Evolutionary conservation across 2,113 vertebrate genomes (phyloP).

Genomic region (Electrona antarctica): DNA sequence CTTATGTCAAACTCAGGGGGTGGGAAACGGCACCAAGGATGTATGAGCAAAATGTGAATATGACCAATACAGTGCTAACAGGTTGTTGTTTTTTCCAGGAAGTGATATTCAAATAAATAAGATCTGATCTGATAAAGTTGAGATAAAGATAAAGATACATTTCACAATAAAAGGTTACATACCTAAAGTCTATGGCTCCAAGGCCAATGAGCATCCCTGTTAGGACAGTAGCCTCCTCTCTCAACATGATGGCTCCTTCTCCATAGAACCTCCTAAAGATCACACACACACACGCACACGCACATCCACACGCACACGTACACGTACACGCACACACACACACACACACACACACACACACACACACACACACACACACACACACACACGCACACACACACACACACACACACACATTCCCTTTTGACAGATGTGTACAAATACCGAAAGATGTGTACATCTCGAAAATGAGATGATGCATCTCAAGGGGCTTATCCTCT

Average conservation of each 20-base stretch:
- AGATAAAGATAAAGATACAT: background rate
- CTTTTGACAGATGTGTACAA: no score
- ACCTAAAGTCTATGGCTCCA: slow-evolving; percentile 98
- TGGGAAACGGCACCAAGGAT: background rate
- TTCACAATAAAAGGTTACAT: slow-evolving; percentile 12
- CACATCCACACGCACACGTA: slow-evolving; percentile 11
- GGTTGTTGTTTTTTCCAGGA: background rate
- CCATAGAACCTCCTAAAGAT: slow-evolving; percentile 89
- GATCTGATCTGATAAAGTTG: background rate
- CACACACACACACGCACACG: background rate
- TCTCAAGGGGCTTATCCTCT: no score
- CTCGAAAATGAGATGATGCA: no score
- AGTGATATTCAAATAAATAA: no score
- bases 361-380: slow-evolving; percentile 6
- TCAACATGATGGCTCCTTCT: slow-evolving; percentile 93
- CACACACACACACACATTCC: no score
- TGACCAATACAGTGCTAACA: no score
- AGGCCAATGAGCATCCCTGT: slow-evolving; percentile 96
- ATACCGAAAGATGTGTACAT: no score
- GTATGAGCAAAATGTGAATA: no score
- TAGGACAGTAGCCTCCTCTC: slow-evolving; percentile 92
- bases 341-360: slow-evolving; percentile 19
- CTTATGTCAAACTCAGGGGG: background rate
- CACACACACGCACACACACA: background rate
- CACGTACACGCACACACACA: background rate